These are phyloP conservation scores for Lagorchestes hirsutus DNA, from an alignment of 2,797 vertebrate species.

Conservation along the genomic window DNA sequence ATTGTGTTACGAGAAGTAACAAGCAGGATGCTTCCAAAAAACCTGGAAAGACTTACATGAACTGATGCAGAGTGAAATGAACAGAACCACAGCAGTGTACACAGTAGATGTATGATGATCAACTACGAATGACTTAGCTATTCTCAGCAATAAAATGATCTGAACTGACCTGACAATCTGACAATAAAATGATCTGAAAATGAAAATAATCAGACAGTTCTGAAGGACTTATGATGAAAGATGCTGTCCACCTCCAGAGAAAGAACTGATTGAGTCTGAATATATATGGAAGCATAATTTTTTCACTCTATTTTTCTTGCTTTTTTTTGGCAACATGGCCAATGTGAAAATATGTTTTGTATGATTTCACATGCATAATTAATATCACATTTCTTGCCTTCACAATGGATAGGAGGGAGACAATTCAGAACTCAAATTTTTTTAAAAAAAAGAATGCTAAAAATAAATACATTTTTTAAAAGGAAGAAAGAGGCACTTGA, in stretches of 20 bases:
- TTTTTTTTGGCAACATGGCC: not conserved
- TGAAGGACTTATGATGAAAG: not conserved
- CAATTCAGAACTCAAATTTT: not conserved
- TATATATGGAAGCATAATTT: not conserved
- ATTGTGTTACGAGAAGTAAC: too few species aligned
- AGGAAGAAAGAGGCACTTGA: not conserved
- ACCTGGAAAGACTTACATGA: too few species aligned
- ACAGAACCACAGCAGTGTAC: not conserved
- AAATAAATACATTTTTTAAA: not conserved
- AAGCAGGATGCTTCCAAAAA: too few species aligned
- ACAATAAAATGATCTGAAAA: not conserved
- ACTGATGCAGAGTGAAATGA: not conserved
- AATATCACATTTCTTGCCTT: not conserved
- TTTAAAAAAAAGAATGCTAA: not conserved
- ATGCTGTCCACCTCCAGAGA: not conserved
- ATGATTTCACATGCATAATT: not conserved
- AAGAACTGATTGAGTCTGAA: not conserved
- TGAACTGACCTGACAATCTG: too few species aligned
- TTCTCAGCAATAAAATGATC: not conserved
- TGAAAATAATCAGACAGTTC: not conserved
- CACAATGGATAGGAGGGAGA: not conserved
- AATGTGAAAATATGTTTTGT: not conserved
- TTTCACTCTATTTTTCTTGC: not conserved
- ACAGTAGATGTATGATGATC: not conserved
- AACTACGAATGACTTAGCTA: not conserved